These are phyloP conservation scores for Etheostoma cragini DNA, from an alignment of 2,113 vertebrate species.

Conservation along the genomic window DNA sequence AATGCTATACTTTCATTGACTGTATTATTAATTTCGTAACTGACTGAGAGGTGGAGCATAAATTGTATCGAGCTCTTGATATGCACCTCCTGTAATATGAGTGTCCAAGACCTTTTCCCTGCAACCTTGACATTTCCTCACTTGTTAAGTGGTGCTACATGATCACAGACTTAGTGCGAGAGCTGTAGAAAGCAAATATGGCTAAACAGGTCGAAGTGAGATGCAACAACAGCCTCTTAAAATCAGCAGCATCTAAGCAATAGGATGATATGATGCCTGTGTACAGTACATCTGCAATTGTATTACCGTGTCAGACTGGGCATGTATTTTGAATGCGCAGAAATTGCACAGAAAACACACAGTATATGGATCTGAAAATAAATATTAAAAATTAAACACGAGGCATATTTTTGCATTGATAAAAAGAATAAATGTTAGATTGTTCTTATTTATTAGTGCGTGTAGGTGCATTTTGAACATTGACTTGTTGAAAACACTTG, in stretches of 20 bases:
- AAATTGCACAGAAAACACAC: background rate
- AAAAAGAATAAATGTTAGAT: background rate
- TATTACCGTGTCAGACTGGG: background rate
- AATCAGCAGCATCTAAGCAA: conserved; percentile 3
- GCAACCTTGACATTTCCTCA: conserved; percentile 61
- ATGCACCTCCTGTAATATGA: conserved; percentile 10
- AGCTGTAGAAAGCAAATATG: conserved; percentile 11
- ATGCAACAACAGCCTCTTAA: conserved; percentile 8
- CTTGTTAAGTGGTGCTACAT: conserved; percentile 23
- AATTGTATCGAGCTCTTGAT: conserved; percentile 25
- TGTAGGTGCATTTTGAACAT: background rate
- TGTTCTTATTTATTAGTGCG: background rate
- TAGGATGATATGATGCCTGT: background rate
- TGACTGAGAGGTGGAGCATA: background rate
- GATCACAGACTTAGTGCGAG: conserved; percentile 21
- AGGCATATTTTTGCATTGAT: background rate
- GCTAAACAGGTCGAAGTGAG: background rate
- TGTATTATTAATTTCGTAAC: conserved; percentile 19
- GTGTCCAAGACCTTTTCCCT: conserved; percentile 36
- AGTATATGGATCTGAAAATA: background rate
- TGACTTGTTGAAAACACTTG: conserved; percentile 17
- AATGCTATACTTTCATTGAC: background rate
- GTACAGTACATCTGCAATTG: background rate
- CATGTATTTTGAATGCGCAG: background rate
- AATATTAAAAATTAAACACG: background rate